A percentile compares a stretch with the other conserved stretches of the same genome.
Conservation (phyloP, 2,113 vertebrate genomes). For the Pandion haliaetus region DNA sequence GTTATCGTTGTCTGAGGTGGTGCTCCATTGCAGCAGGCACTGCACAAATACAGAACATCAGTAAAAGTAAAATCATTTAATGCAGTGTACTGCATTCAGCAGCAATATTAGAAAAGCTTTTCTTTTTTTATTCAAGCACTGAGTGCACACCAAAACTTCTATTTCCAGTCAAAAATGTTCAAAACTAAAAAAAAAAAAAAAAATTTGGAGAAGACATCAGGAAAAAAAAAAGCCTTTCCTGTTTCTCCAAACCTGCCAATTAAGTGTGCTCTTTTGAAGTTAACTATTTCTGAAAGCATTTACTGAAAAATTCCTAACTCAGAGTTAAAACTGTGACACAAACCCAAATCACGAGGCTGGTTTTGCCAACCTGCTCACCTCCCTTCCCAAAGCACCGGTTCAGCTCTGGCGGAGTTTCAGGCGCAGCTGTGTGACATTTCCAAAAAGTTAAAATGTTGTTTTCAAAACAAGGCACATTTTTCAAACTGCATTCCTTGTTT, state of each 20-base stretch:
- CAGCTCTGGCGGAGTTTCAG: neutral
- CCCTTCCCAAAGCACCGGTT: accelerated
- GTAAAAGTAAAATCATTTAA: neutral
- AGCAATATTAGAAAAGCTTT: neutral
- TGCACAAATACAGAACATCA: neutral
- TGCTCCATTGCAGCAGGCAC: neutral
- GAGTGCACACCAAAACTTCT: neutral
- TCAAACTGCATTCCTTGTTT: neutral
- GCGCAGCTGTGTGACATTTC: neutral
- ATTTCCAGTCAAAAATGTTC: neutral
- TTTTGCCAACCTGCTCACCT: neutral
- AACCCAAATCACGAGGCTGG: neutral
- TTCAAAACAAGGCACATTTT: neutral
- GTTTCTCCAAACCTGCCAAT: neutral
- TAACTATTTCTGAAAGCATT: neutral
- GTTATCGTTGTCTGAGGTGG: neutral
- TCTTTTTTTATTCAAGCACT: neutral
- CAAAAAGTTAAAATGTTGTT: neutral
- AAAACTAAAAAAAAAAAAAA: neutral
- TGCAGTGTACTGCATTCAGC: neutral
- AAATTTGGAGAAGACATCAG: neutral
- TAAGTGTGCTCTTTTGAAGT: neutral
- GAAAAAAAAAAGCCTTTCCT: neutral
- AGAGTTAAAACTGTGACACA: neutral
- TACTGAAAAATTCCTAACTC: neutral